phyloP scores from a whole-genome alignment of 2,113 vertebrate species.

The Reinhardtius hippoglossoides region DNA sequence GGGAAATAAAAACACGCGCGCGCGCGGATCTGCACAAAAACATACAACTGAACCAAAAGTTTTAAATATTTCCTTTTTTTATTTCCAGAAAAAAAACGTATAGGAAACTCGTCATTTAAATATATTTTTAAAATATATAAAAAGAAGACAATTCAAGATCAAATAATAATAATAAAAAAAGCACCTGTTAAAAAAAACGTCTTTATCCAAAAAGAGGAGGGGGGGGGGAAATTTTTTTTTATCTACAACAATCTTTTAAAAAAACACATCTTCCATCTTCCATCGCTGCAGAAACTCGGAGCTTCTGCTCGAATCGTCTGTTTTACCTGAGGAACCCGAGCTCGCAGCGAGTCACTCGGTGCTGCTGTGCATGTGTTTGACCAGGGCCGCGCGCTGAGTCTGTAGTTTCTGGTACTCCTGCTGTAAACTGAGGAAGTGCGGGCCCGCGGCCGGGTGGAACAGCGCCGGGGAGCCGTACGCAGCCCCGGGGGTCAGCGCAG shows the following conservation, averaged over 20 bases:
- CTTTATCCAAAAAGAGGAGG: neutral
- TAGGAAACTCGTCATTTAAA: constrained; percentile 82
- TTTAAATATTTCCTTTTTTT: constrained; percentile 79
- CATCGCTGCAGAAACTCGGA: neutral
- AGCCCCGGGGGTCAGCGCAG: constrained; percentile 62
- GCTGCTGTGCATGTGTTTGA: constrained; percentile 65
- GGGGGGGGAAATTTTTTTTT: constrained; percentile 9
- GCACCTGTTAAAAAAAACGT: neutral
- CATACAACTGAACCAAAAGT: constrained; percentile 53
- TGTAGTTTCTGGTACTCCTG: constrained; percentile 82
- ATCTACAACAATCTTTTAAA: constrained; percentile 64
- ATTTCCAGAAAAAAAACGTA: constrained; percentile 61
- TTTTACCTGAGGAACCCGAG: constrained; percentile 77
- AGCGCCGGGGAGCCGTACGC: constrained; percentile 72
- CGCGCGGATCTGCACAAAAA: constrained; percentile 47
- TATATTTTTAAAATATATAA: constrained; percentile 46
- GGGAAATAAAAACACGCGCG: neutral
- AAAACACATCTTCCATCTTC: constrained; percentile 15
- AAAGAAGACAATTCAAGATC: constrained; percentile 37
- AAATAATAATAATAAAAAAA: constrained; percentile 37
- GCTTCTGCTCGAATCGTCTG: constrained; percentile 39
- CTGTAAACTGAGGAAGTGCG: constrained; percentile 77
- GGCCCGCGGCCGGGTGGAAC: constrained; percentile 75
- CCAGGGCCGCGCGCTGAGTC: constrained; percentile 63
- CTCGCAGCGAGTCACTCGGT: constrained; percentile 40